These are phyloP conservation scores for Nezara viridula DNA, from an alignment of 2,888 invertebrate genomes.

Conservation along the genomic window DNA sequence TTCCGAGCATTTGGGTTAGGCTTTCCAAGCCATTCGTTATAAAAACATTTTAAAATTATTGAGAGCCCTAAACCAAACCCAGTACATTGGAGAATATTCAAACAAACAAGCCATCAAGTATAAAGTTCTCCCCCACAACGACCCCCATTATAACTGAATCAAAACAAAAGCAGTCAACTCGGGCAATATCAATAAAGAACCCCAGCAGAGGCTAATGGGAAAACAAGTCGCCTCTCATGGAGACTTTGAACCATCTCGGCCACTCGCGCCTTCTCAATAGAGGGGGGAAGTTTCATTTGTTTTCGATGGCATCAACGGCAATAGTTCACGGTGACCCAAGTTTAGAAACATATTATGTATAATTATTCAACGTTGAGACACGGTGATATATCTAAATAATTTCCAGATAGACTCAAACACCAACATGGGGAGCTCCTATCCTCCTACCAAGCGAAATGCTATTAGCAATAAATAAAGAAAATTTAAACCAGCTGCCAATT, in stretches of 20 bases:
- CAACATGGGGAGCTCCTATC: too few species aligned
- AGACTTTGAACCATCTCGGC: neutral
- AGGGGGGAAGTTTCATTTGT: neutral
- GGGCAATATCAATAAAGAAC: constrained; percentile 20
- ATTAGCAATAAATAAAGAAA: too few species aligned
- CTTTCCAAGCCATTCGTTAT: neutral
- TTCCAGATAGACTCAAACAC: too few species aligned
- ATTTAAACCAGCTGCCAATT: too few species aligned
- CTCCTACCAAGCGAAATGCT: too few species aligned
- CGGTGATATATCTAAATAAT: too few species aligned
- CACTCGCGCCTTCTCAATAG: neutral
- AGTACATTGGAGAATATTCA: neutral
- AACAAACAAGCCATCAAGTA: constrained; percentile 26
- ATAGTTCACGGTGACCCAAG: neutral
- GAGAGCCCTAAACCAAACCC: neutral
- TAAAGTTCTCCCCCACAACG: neutral
- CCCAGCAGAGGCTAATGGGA: neutral
- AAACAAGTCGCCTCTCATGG: neutral
- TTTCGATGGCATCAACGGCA: neutral
- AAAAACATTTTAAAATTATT: neutral
- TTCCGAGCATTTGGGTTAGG: neutral
- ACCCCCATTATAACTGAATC: constrained; percentile 17
- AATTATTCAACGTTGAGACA: too few species aligned
- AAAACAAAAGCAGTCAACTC: neutral
- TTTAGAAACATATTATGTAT: neutral